phyloP scores from a whole-genome alignment of 2,797 vertebrate species.

The Percopsis omiscomaycus region DNA sequence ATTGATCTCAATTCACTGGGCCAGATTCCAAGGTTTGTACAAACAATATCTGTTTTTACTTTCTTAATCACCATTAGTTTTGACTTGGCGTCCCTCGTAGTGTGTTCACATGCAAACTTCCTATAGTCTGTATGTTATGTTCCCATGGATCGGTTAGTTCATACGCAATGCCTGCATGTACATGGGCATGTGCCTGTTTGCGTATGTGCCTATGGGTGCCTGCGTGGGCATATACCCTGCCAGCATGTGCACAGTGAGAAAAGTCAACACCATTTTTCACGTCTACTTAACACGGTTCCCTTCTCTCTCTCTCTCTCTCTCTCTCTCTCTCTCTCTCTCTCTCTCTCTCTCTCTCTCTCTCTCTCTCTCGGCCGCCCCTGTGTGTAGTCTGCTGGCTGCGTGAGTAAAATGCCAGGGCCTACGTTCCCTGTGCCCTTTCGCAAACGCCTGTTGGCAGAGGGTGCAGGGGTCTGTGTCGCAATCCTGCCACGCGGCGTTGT shows the following conservation, averaged over 20 bases:
- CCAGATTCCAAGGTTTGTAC: too few species aligned
- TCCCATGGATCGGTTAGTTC: background rate
- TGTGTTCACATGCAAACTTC: too few species aligned
- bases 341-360: constrained; percentile 18
- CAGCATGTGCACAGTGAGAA: constrained; percentile 41
- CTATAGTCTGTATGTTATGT: constrained; percentile 5
- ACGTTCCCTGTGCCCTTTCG: constrained; percentile 54
- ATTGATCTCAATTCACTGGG: too few species aligned
- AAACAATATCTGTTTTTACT: too few species aligned
- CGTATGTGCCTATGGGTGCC: constrained; percentile 19
- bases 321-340: background rate
- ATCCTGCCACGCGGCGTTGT: background rate
- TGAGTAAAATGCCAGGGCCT: constrained; percentile 60
- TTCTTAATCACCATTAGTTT: too few species aligned
- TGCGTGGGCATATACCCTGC: constrained; percentile 6
- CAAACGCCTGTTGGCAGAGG: constrained; percentile 24
- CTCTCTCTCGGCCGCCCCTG: constrained; percentile 50
- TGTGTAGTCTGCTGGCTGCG: constrained; percentile 30
- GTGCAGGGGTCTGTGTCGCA: constrained; percentile 30
- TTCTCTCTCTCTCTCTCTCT: background rate
- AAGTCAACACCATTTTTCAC: constrained; percentile 66
- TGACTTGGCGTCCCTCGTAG: too few species aligned
- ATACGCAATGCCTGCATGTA: constrained; percentile 10
- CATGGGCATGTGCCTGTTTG: background rate
- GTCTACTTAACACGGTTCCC: constrained; percentile 42